Percentiles rank a stretch among this genome's conserved stretches.
Conservation (phyloP, 2,797 vertebrate species). For the Acropternis orthonyx region DNA sequence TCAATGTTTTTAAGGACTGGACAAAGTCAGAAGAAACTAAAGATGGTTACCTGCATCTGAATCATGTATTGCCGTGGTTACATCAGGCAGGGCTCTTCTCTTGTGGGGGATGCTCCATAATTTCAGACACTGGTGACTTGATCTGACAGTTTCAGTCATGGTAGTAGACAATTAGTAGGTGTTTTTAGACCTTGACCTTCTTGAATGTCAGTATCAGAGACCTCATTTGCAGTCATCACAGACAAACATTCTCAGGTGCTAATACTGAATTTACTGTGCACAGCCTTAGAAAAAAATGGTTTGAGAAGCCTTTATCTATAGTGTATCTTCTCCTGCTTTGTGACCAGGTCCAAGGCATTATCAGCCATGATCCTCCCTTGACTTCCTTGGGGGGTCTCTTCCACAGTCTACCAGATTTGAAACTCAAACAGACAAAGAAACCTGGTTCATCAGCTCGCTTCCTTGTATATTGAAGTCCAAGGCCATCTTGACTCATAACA, state of each 20-base stretch:
- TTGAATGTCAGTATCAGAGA: background rate
- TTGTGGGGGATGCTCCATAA: background rate
- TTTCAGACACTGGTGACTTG: background rate
- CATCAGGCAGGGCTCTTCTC: background rate
- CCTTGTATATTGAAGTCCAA: background rate
- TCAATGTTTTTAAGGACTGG: conserved; percentile 1
- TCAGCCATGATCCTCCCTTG: background rate
- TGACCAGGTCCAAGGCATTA: background rate
- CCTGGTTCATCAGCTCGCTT: accelerated
- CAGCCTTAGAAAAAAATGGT: background rate
- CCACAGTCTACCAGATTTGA: background rate
- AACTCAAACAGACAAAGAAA: background rate
- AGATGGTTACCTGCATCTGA: background rate
- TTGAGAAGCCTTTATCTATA: background rate
- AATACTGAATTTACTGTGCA: background rate
- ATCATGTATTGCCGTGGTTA: background rate
- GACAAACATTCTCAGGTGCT: background rate
- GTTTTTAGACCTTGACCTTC: background rate
- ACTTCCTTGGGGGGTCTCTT: background rate
- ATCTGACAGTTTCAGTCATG: background rate
- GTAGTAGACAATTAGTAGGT: background rate
- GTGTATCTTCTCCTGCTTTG: background rate
- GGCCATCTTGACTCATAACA: background rate
- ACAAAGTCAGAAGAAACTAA: background rate
- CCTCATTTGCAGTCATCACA: background rate